Percentiles rank a stretch among this genome's conserved stretches.
Evolutionary conservation across 2,797 vertebrate species (phyloP).

Genomic region (Acanthis flammea): DNA sequence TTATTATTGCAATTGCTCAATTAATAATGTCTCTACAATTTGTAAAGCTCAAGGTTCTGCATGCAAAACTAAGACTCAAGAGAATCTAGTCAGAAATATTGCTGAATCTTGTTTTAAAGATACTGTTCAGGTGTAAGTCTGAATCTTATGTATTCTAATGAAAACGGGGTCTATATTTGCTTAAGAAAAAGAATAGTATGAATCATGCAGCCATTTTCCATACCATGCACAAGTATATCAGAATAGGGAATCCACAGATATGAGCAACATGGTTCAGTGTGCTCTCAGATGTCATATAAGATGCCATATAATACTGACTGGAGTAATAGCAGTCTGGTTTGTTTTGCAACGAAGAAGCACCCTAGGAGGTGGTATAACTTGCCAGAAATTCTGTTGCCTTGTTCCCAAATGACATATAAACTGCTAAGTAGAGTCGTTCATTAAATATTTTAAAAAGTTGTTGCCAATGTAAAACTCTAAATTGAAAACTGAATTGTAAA

Average conservation of each 20-base stretch:
- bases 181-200: not conserved
- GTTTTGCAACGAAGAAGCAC: not conserved
- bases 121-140: not conserved
- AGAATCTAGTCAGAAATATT: not conserved
- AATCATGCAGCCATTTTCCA: not conserved
- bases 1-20: not conserved
- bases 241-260: not conserved
- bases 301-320: not conserved
- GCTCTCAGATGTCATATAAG: not conserved
- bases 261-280: fast-evolving
- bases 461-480: not conserved
- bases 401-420: not conserved
- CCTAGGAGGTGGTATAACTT: not conserved
- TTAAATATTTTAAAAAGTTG: conserved; percentile 32
- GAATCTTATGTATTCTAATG: not conserved
- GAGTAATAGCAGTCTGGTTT: not conserved
- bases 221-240: not conserved
- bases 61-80: not conserved
- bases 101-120: not conserved
- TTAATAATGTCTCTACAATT: not conserved
- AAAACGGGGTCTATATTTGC: not conserved
- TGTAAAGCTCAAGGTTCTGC: not conserved
- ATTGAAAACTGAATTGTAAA: not conserved
- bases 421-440: not conserved
- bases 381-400: not conserved